phyloP scores from a whole-genome alignment of 2,888 invertebrate genomes.

The Axea sp. region DNA sequence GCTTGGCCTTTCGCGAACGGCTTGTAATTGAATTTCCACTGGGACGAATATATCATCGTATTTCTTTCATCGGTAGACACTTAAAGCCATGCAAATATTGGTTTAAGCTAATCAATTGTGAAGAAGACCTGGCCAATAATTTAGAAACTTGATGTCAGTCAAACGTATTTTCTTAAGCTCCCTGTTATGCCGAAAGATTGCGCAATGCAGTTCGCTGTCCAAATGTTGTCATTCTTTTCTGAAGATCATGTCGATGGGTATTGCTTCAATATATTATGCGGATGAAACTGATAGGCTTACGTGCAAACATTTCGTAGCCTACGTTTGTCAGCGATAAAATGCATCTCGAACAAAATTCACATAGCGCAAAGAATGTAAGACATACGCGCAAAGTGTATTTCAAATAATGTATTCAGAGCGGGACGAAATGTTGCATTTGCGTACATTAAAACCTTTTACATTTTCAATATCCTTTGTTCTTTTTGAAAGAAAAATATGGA shows the following conservation, averaged over 20 bases:
- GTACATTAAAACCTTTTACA: slow-evolving; percentile 26
- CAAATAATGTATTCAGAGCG: slow-evolving; percentile 19
- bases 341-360: slow-evolving; percentile 1
- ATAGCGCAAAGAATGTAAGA: slow-evolving; percentile 3
- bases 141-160: slow-evolving; percentile 30
- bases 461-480: slow-evolving; percentile 13
- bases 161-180: slow-evolving; percentile 37
- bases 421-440: slow-evolving; percentile 31
- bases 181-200: slow-evolving; percentile 22
- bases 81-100: slow-evolving; percentile 34
- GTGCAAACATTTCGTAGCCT: background rate
- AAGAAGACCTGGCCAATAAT: slow-evolving; percentile 38
- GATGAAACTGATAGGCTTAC: background rate
- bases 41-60: slow-evolving; percentile 11
- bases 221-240: slow-evolving; percentile 14
- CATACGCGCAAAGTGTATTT: slow-evolving; percentile 8
- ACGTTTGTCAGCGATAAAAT: slow-evolving; percentile 7
- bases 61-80: slow-evolving; percentile 25
- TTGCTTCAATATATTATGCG: slow-evolving; percentile 6
- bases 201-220: slow-evolving; percentile 11
- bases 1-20: background rate
- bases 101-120: slow-evolving; percentile 5
- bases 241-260: no score
- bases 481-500: slow-evolving; percentile 2
- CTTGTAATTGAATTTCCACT: slow-evolving; percentile 28